These are phyloP conservation scores for Aldrovandia affinis DNA, from an alignment of 2,797 vertebrate genomes.

Conservation along the genomic window DNA sequence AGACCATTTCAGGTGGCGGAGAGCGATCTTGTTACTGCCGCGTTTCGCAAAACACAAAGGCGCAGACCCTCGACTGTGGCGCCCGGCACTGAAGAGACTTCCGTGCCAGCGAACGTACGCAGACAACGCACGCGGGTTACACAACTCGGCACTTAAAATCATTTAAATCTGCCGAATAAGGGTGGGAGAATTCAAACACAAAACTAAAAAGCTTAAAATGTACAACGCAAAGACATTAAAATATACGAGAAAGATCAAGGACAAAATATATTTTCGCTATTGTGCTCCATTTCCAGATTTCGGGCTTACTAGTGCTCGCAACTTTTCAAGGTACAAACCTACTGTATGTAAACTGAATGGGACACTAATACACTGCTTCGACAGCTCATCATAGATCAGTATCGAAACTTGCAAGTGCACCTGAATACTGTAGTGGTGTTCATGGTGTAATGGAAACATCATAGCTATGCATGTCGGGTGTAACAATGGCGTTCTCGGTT, in stretches of 20 bases:
- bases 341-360: too few species aligned
- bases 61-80: neutral
- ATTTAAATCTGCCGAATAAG: neutral
- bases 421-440: too few species aligned
- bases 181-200: neutral
- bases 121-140: too few species aligned
- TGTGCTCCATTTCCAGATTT: neutral
- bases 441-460: too few species aligned
- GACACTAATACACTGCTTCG: too few species aligned
- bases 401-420: too few species aligned
- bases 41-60: conserved; percentile 18
- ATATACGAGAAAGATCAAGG: neutral
- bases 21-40: conserved; percentile 34
- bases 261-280: neutral
- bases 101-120: neutral
- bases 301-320: neutral
- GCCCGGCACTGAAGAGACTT: neutral
- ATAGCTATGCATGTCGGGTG: too few species aligned
- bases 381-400: too few species aligned
- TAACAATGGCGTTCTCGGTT: too few species aligned
- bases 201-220: neutral
- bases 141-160: too few species aligned
- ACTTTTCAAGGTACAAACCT: neutral
- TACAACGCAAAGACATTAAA: neutral
- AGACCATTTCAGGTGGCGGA: conserved; percentile 36